Percentiles rank a stretch among this genome's conserved stretches.
phyloP scores from a whole-genome alignment of 2,888 invertebrate genomes.

The Pandemis heparana region DNA sequence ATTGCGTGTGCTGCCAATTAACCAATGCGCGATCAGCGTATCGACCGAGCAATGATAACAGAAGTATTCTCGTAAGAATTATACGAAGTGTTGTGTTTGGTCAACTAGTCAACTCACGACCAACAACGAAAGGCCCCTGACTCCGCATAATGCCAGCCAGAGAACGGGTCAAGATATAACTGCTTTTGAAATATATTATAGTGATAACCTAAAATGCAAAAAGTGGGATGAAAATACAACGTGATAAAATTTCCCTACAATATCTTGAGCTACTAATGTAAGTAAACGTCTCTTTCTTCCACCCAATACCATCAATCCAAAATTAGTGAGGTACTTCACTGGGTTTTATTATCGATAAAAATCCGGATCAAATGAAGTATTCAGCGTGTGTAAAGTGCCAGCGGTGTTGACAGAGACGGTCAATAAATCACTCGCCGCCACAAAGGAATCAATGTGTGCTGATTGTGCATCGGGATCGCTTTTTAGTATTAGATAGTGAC shows the following conservation, averaged over 20 bases:
- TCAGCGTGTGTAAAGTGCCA: conserved; percentile 77
- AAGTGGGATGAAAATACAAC: too few relatives aligned
- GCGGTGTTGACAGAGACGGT: conserved; percentile 85
- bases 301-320: conserved; percentile 25
- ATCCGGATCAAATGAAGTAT: conserved; percentile 86
- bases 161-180: too few relatives aligned
- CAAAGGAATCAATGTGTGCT: conserved; percentile 85
- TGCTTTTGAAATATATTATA: too few relatives aligned
- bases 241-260: not conserved
- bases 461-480: conserved; percentile 83
- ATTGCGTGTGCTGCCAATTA: too few relatives aligned
- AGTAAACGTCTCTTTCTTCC: conserved; percentile 6
- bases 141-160: too few relatives aligned
- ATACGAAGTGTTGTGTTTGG: too few relatives aligned
- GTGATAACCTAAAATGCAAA: too few relatives aligned
- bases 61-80: too few relatives aligned
- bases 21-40: too few relatives aligned
- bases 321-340: conserved; percentile 36
- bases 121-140: too few relatives aligned
- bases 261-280: not conserved
- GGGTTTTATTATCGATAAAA: conserved; percentile 83
- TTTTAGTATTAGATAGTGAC: conserved; percentile 74
- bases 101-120: too few relatives aligned
- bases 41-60: too few relatives aligned
- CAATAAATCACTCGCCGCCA: conserved; percentile 83